Conservation (phyloP, 2,113 vertebrate species). For the Grus americana region DNA sequence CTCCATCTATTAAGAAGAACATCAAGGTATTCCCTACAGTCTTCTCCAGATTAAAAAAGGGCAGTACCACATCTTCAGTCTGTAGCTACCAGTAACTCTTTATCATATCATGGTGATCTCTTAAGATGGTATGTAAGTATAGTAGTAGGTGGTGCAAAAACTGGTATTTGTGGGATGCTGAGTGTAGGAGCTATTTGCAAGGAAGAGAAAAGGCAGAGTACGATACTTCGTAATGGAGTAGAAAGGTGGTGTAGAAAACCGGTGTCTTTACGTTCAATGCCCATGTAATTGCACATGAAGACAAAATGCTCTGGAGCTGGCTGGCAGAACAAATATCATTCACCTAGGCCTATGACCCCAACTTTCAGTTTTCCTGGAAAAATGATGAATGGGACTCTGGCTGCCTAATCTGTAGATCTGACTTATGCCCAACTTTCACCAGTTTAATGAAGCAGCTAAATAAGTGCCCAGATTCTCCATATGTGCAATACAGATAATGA, state of each 20-base stretch:
- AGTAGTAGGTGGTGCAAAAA: neutral
- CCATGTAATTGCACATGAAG: neutral
- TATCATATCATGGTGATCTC: neutral
- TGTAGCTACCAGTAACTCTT: neutral
- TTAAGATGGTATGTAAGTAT: neutral
- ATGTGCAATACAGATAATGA: neutral
- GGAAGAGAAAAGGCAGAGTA: neutral
- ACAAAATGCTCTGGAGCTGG: neutral
- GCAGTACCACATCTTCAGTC: neutral
- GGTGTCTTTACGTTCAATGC: neutral
- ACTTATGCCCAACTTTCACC: neutral
- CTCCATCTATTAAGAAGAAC: neutral
- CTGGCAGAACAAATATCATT: neutral
- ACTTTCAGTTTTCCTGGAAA: neutral
- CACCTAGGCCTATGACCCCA: neutral
- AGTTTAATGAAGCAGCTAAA: neutral
- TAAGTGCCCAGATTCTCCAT: neutral
- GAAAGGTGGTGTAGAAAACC: neutral
- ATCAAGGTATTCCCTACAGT: neutral
- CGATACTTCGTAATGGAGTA: neutral
- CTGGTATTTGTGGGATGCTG: neutral
- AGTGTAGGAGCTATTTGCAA: neutral
- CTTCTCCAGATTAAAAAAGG: neutral
- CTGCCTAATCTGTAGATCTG: neutral
- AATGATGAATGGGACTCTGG: neutral